phyloP scores from a whole-genome alignment of 2,888 invertebrate genomes.

The Fragum fragum region DNA sequence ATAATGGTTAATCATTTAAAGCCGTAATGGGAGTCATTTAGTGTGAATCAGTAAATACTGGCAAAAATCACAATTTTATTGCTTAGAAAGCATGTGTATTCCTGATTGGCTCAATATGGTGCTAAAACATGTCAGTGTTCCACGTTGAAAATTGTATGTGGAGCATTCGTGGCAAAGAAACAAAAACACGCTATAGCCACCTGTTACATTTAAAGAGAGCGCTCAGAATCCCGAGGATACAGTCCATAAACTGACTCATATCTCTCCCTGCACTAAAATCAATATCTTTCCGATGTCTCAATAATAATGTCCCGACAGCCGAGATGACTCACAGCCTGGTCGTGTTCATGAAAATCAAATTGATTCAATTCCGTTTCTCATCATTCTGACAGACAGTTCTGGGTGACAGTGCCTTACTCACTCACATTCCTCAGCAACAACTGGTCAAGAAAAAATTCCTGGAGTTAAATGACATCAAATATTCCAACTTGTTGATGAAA shows the following conservation, averaged over 20 bases:
- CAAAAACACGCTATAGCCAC: slow-evolving; percentile 26
- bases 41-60: background rate
- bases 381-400: slow-evolving; percentile 15
- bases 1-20: background rate
- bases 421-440: slow-evolving; percentile 5
- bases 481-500: too few species aligned
- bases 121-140: background rate
- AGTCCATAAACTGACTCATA: slow-evolving; percentile 34
- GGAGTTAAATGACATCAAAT: background rate
- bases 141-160: slow-evolving; percentile 30
- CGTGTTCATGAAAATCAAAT: slow-evolving; percentile 48
- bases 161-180: slow-evolving; percentile 22
- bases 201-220: slow-evolving; percentile 27
- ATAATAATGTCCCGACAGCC: slow-evolving; percentile 37
- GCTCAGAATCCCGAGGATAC: background rate
- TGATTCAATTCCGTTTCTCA: slow-evolving; percentile 32
- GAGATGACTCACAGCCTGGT: slow-evolving; percentile 31
- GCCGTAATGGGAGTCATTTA: background rate
- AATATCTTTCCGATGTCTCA: slow-evolving; percentile 36
- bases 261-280: slow-evolving; percentile 12
- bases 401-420: slow-evolving; percentile 9
- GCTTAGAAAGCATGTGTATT: background rate
- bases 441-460: slow-evolving; percentile 10
- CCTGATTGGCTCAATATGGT: slow-evolving; percentile 22
- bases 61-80: background rate